phyloP scores from a whole-genome alignment of 2,113 vertebrate species.

The Chunga burmeisteri region DNA sequence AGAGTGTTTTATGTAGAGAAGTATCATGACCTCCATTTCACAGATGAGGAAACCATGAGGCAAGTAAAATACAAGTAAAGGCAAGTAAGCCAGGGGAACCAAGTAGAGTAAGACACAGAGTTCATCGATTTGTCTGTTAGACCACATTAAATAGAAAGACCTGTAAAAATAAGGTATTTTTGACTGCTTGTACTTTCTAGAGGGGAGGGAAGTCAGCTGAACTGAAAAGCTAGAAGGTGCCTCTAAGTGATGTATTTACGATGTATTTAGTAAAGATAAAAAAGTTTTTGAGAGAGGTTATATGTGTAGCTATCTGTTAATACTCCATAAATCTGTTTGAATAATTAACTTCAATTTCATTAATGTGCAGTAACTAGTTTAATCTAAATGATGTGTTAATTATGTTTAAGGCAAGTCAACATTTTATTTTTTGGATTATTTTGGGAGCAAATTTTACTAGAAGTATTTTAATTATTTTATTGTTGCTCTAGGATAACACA shows the following conservation, averaged over 20 bases:
- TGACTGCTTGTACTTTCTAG: neutral
- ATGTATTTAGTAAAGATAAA: neutral
- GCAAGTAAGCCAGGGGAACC: neutral
- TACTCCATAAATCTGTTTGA: slow-evolving; percentile 6
- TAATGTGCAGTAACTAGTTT: neutral
- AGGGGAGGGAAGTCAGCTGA: neutral
- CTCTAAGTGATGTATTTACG: neutral
- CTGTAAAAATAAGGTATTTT: neutral
- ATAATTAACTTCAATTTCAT: slow-evolving; percentile 25
- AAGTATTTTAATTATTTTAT: slow-evolving; percentile 1
- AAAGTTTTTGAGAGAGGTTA: neutral
- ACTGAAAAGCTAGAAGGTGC: neutral
- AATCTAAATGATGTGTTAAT: neutral
- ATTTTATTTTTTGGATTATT: slow-evolving; percentile 6
- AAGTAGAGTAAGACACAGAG: neutral
- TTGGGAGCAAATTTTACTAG: neutral
- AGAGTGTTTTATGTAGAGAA: neutral
- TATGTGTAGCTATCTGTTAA: neutral
- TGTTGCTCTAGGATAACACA: neutral
- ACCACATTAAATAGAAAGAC: neutral
- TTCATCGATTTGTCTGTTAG: neutral
- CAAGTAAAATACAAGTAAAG: neutral
- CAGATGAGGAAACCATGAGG: neutral
- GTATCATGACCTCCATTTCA: neutral
- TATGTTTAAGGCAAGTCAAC: neutral